Base-by-base conservation (phyloP, 2,888 invertebrate species). In the Synanthedon andrenaeformis region DNA sequence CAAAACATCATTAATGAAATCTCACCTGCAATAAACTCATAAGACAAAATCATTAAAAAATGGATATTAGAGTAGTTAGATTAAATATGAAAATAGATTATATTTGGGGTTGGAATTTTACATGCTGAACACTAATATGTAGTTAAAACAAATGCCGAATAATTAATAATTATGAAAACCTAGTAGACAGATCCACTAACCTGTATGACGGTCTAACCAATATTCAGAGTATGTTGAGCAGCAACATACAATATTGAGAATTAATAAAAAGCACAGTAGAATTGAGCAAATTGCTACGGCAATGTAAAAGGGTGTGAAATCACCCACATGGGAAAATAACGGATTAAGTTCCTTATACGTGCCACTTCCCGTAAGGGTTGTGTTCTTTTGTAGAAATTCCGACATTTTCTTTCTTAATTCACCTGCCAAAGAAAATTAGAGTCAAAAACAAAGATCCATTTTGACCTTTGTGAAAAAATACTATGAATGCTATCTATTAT, bases 291-390 rank as follows among this genome's bases (percentile, higher is more conserved):
- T 90, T 28, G 93, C 91, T 59, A 96, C 92, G 14, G 92, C 90
- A 63, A 94, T 91, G 87, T 96, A 96, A 84, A 96, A 96, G 50
- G 93, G 91, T n/a, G 93, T 92, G 72, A 93, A 96, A 79, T 96
- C 93, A 57, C 94, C 93, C 45, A 82, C 70, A 63, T 67, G 69
- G 13, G 79, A 76, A 23, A 76, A 53, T 51, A 79, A 57, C 8
- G 79, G 82, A 62, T 80, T 82, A 67, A 81, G 66, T 53, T 72
- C 59, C 67, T 72, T 76, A 66, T 79, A 82, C 11, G 83, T 82
- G 56, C 71, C 81, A 67, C 84, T 82, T 58, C 73, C 82, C 79
- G 82, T 69, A 82, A 85, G 82, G 76, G 74, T 82, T 79, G 71
- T 59, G 67, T 76, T 75, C 69, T 68, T 60, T 76, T 84, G 81